Evolutionary conservation across 1,140 invertebrate species (phyloP), one percentile per base, ranked within the genome.

Genomic region (Penaeus indicus): DNA sequence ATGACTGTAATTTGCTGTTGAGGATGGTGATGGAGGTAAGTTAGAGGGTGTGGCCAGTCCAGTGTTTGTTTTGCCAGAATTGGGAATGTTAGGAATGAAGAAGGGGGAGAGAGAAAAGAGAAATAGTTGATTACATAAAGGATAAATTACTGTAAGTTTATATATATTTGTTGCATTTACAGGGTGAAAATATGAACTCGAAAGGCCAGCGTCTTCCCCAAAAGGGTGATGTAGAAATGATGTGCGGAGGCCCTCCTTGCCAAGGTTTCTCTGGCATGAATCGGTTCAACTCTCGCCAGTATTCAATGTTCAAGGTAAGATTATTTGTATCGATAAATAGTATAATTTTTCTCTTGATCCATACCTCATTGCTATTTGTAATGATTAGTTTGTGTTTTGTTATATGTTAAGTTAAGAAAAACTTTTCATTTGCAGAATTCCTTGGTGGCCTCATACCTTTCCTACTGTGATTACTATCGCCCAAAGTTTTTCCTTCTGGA

Each of bases 191-290:
- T 11, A 93, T 90, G 38, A 93, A 94, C 89, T 91, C 92, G 3
- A 93, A 93, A 72, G 95, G 95, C 8, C 94, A 96, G 92, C 93
- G 92, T 19, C 93, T 97, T 63, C 97, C 97, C 1, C 92, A 94
- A 91, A 96, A 95, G 92, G 96, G 96, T 11, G 96, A 97, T 87
- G 96, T 98, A 1, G 96, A 98, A 91, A 92, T 98, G 64, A 92
- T 98, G 5, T 97, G 96, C 92, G 97, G 97, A 63, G 97, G 97
- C 10, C 97, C 97, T n/a, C 97, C 97, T 1, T 98, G 97, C 92
- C 97, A 98, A 93, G 97, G 97, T 0, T 98, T 97, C 92, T 97
- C 96, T 89, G 96, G 96, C 42, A 97, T 98, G 96, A 98, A 98
- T 93, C 93, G 97, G 27, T 98, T 98, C 92, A 97, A 97, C 93